Evolutionary conservation across 1,140 invertebrate genomes (phyloP), one percentile per base, ranked within the genome.

Genomic region (Drosophila neocordata): DNA sequence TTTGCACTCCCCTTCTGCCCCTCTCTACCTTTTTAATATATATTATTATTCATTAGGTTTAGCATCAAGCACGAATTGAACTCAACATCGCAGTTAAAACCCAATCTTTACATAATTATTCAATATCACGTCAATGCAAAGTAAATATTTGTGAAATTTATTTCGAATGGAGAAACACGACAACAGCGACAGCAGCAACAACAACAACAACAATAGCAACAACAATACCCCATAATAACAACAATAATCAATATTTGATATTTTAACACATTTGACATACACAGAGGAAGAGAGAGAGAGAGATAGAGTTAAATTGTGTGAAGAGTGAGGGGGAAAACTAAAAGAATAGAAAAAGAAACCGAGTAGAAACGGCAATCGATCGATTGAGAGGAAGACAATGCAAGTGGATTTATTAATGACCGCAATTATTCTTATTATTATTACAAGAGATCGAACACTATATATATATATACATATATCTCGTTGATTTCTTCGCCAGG

Each of bases 351-450:
- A 74, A 56, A 56, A 56, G 53, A 56, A 56, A 56, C 53, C 27
- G 53, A 34, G 13, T 56, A 56, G 53, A 56, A 63, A 31, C 73
- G 69, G 51, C 71, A 62, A 75, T 63, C 71, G 58, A 64, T 24
- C 20, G 58, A 44, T 56, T 73, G 35, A 48, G 27, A 41, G 37
- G 44, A 76, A 87, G 79, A 87, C 82, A 87, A 87, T 79, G 83
- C 83, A 75, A 88, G 79, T 88, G 78, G 82, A 82, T 87, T 87
- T 87, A 87, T 87, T 87, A 87, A 87, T 87, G 83, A 88, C 82
- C 78, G 82, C 78, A 88, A 87, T 87, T 87, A 88, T 87, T 87
- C 82, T 87, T 87, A 88, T 87, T 87, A 87, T 87, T 87, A 87
- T 88, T 82, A 82, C 78, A 73, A 82, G 65, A 73, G 78, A 63